A percentile compares a stretch with the other conserved stretches of the same genome.
Evolutionary conservation across 2,888 invertebrate species (phyloP).

Genomic region (Ichneumoninae sp.): DNA sequence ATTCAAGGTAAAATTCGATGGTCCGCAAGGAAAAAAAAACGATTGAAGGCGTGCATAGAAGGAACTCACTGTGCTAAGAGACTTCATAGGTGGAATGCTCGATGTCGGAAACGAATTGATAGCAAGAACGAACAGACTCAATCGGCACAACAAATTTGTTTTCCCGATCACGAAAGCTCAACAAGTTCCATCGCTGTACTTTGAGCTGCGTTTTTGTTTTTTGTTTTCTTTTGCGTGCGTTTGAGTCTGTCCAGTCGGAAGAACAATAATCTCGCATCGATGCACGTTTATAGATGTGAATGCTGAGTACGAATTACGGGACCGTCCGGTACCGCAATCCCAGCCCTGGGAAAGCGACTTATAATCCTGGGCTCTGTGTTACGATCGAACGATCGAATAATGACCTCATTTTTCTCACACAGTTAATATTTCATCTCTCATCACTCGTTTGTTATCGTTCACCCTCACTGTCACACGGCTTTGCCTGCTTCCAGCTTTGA

Average conservation of each 20-base stretch:
- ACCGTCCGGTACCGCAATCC: conserved; percentile 55
- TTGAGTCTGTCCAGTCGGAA: conserved; percentile 33
- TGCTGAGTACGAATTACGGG: conserved; percentile 53
- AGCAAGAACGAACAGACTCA: conserved; percentile 41
- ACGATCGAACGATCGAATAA: conserved; percentile 28
- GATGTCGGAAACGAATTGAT: conserved; percentile 35
- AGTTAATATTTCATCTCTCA: conserved; percentile 27
- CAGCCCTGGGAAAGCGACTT: conserved; percentile 47
- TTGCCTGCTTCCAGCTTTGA: conserved; percentile 60
- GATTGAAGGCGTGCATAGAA: conserved; percentile 16
- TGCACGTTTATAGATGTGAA: conserved; percentile 66
- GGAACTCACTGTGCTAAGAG: conserved; percentile 23
- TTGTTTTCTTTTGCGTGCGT: not conserved
- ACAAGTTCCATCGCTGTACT: not conserved
- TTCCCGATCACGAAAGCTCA: not conserved
- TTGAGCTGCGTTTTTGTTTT: not conserved
- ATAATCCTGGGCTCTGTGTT: not conserved
- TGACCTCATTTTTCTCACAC: conserved; percentile 34
- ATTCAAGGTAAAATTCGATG: conserved; percentile 59
- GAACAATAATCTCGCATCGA: conserved; percentile 39
- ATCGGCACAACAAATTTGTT: conserved; percentile 11
- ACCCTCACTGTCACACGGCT: conserved; percentile 39
- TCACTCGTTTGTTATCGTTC: conserved; percentile 28
- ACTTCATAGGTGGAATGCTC: conserved; percentile 56
- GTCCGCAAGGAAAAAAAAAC: conserved; percentile 32